phyloP scores from a whole-genome alignment of 2,888 invertebrate species.

The Xestia sexstrigata region DNA sequence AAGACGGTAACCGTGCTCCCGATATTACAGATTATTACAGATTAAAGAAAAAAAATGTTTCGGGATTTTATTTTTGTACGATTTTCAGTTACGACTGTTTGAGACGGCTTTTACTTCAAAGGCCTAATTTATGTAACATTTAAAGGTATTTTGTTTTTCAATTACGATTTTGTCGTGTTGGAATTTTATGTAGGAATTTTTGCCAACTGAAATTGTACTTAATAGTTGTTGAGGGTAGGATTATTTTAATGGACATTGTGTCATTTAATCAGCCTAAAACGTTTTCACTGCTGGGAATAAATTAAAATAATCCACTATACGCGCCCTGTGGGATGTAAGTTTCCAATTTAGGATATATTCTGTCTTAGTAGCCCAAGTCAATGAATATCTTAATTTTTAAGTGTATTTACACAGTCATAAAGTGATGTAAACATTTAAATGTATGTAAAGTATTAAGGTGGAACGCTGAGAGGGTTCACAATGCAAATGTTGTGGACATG shows the following conservation, averaged over 20 bases:
- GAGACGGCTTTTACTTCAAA: constrained; percentile 44
- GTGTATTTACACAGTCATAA: neutral
- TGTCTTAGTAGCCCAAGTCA: no score
- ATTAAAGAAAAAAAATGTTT: constrained; percentile 30
- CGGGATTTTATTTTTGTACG: constrained; percentile 18
- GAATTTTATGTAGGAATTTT: constrained; percentile 7
- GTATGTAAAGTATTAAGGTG: neutral
- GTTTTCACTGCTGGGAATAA: neutral
- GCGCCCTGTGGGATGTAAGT: no score
- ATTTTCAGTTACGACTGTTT: constrained; percentile 36
- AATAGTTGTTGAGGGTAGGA: neutral
- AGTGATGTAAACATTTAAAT: neutral
- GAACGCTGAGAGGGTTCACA: neutral
- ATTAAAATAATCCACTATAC: no score
- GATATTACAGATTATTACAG: constrained; percentile 45
- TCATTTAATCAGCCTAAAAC: neutral
- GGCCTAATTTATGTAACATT: constrained; percentile 18
- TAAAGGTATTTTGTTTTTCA: constrained; percentile 28
- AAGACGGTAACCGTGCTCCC: constrained; percentile 47
- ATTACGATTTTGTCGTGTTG: constrained; percentile 29
- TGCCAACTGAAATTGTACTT: neutral
- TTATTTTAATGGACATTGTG: neutral
- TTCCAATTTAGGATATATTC: no score
- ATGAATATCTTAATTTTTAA: no score
- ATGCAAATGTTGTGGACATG: neutral